These are phyloP conservation scores for Drosophila ustulata DNA, from an alignment of 2,888 invertebrate species.

Conservation along the genomic window DNA sequence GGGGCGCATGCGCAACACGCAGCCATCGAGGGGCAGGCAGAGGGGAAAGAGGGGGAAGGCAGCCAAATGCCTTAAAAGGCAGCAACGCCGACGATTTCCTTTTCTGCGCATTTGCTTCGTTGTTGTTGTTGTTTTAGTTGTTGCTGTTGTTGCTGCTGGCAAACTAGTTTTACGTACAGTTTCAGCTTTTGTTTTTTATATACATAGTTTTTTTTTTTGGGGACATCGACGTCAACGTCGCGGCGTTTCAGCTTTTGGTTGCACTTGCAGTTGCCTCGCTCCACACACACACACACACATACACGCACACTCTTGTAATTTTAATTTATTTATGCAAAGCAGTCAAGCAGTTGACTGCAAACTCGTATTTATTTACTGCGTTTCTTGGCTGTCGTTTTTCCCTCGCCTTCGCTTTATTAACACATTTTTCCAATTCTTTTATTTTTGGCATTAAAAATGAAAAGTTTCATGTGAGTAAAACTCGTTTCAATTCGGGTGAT, in stretches of 20 bases:
- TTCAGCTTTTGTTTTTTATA: conserved; percentile 31
- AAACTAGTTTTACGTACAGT: conserved; percentile 74
- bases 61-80: conserved; percentile 75
- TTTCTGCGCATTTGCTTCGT: conserved; percentile 59
- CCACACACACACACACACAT: conserved; percentile 6
- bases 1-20: conserved; percentile 55
- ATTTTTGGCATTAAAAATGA: conserved; percentile 54
- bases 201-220: conserved; percentile 45
- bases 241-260: conserved; percentile 41
- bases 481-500: conserved; percentile 46
- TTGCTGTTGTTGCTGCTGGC: conserved; percentile 38
- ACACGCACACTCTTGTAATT: conserved; percentile 11
- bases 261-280: conserved; percentile 70
- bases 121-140: conserved; percentile 28
- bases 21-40: conserved; percentile 42
- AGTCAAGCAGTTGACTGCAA: conserved; percentile 26
- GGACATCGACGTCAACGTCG: conserved; percentile 45
- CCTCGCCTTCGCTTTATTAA: conserved; percentile 61
- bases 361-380: conserved; percentile 35
- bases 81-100: conserved; percentile 74
- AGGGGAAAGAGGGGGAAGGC: conserved; percentile 25
- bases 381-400: conserved; percentile 24
- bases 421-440: conserved; percentile 59
- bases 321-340: conserved; percentile 65
- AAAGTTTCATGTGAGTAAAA: conserved; percentile 56